Evolutionary conservation across 2,888 invertebrate species (phyloP).

Genomic region (Zelleria hepariella): DNA sequence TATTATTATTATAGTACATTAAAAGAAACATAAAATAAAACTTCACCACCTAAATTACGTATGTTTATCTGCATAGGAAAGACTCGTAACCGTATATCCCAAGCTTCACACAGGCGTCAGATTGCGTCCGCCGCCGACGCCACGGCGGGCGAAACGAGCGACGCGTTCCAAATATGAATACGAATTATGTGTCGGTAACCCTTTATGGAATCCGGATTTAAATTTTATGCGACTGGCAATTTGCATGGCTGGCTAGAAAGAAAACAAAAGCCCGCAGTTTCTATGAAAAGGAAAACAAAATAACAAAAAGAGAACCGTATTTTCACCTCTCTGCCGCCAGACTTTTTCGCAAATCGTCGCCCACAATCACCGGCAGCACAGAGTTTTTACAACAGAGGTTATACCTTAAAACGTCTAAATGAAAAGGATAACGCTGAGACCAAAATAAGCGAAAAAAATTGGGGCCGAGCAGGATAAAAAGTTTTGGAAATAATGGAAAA

Average conservation of each 20-base stretch:
- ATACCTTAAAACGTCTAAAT: too few species aligned
- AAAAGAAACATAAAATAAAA: too few species aligned
- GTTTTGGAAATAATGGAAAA: too few species aligned
- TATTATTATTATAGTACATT: too few species aligned
- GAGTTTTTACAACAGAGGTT: background rate
- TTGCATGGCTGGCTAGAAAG: background rate
- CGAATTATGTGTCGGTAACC: background rate
- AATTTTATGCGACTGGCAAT: background rate
- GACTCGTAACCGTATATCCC: background rate
- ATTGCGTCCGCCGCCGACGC: background rate
- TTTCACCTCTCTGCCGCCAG: background rate
- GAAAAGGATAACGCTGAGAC: too few species aligned
- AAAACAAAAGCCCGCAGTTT: background rate
- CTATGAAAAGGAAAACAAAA: background rate
- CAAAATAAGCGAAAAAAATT: too few species aligned
- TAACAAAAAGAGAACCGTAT: background rate
- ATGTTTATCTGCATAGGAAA: too few species aligned
- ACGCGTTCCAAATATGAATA: background rate
- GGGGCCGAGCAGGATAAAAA: too few species aligned
- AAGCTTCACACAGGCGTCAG: background rate
- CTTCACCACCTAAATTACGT: too few species aligned
- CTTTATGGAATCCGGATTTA: background rate
- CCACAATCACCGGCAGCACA: background rate
- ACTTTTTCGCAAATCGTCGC: background rate
- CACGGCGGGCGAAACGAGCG: background rate